phyloP scores from a whole-genome alignment of 1,140 invertebrate genomes.

The Amyelois transitella region DNA sequence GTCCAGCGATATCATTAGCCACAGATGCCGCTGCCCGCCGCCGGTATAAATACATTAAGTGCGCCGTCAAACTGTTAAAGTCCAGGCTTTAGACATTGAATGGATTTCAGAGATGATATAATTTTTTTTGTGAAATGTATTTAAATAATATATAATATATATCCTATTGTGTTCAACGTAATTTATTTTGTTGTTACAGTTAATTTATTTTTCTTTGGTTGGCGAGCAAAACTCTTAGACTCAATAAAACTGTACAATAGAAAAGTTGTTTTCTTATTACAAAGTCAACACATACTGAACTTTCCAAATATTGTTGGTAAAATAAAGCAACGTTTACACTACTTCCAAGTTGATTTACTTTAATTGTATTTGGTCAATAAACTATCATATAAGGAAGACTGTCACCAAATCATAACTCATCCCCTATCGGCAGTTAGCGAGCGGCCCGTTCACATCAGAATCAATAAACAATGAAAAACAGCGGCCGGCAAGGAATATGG shows the following conservation, averaged over 20 bases:
- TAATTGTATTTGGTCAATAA: neutral
- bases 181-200: no score
- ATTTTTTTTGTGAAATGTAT: no score
- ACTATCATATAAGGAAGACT: neutral
- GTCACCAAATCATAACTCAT: constrained; percentile 13
- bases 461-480: constrained; percentile 69
- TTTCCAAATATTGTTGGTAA: no score
- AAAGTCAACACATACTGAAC: no score
- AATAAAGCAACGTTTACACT: no score
- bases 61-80: constrained; percentile 66
- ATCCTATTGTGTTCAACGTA: no score
- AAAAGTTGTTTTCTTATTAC: no score
- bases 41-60: constrained; percentile 70
- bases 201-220: no score
- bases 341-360: no score
- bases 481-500: constrained; percentile 59
- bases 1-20: constrained; percentile 68
- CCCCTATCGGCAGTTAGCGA: constrained; percentile 19
- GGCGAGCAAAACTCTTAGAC: no score
- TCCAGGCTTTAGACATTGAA: constrained; percentile 32
- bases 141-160: no score
- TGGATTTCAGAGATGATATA: neutral
- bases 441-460: constrained; percentile 36
- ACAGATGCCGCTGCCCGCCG: constrained; percentile 65
- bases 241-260: no score